phyloP scores from a whole-genome alignment of 2,797 vertebrate species.

The Chelonia mydas region DNA sequence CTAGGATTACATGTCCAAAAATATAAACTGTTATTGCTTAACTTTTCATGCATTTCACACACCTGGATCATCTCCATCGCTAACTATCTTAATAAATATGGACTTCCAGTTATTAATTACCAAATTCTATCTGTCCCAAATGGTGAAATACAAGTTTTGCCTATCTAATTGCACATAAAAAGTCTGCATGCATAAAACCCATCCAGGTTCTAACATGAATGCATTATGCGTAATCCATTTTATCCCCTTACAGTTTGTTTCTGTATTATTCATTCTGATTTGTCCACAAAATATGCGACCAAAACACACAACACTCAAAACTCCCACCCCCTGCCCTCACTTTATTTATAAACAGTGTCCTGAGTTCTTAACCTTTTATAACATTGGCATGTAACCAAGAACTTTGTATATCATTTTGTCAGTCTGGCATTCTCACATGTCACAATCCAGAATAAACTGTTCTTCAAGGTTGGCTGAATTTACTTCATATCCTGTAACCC shows the following conservation, averaged over 20 bases:
- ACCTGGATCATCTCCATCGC: neutral
- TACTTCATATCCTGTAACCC: neutral
- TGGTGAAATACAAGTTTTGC: neutral
- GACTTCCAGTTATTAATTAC: neutral
- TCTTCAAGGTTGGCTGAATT: neutral
- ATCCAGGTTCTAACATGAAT: neutral
- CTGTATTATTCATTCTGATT: neutral
- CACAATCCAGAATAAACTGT: neutral
- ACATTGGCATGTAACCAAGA: neutral
- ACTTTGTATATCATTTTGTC: neutral
- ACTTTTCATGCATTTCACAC: neutral
- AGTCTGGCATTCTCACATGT: neutral
- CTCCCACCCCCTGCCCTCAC: neutral
- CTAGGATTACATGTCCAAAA: neutral
- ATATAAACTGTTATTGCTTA: neutral
- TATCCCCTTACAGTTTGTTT: neutral
- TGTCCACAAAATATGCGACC: neutral
- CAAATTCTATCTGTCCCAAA: neutral
- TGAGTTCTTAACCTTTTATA: neutral
- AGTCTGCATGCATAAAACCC: neutral
- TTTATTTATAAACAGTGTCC: constrained; percentile 19
- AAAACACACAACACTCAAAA: neutral
- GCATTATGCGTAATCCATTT: neutral
- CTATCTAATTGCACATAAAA: neutral
- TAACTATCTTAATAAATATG: neutral